These are phyloP conservation scores for Therioaphis trifolii DNA, from an alignment of 2,888 invertebrate genomes.

Conservation along the genomic window DNA sequence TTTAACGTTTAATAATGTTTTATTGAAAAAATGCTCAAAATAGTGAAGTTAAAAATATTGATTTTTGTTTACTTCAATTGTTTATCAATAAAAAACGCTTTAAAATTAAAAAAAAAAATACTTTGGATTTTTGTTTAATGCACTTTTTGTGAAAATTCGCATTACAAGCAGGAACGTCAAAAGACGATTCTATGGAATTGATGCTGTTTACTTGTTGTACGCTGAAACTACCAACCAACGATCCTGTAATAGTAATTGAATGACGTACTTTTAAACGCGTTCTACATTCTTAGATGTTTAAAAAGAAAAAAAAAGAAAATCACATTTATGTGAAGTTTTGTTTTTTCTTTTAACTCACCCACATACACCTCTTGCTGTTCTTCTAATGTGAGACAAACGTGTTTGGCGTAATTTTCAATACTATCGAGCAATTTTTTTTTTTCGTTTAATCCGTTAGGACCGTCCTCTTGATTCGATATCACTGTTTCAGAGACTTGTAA, in stretches of 20 bases:
- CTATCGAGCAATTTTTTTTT: constrained; percentile 43
- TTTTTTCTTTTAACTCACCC: constrained; percentile 6
- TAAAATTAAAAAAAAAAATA: background rate
- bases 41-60: too few species aligned
- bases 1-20: too few species aligned
- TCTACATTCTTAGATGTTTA: background rate
- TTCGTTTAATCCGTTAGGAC: constrained; percentile 10
- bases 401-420: constrained; percentile 39
- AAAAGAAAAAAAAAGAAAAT: too few species aligned
- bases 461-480: constrained; percentile 28
- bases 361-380: constrained; percentile 54
- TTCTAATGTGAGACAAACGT: constrained; percentile 29
- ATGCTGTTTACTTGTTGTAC: constrained; percentile 18
- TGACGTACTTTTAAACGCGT: background rate
- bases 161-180: constrained; percentile 39
- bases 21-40: too few species aligned
- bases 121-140: constrained; percentile 57
- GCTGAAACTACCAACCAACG: constrained; percentile 52
- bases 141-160: constrained; percentile 49
- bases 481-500: constrained; percentile 47
- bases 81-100: background rate
- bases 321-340: too few species aligned
- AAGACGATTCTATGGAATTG: background rate
- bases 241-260: constrained; percentile 11
- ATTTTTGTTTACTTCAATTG: background rate